These are phyloP conservation scores for Agelastica alni DNA, from an alignment of 2,888 invertebrate species.

Conservation along the genomic window DNA sequence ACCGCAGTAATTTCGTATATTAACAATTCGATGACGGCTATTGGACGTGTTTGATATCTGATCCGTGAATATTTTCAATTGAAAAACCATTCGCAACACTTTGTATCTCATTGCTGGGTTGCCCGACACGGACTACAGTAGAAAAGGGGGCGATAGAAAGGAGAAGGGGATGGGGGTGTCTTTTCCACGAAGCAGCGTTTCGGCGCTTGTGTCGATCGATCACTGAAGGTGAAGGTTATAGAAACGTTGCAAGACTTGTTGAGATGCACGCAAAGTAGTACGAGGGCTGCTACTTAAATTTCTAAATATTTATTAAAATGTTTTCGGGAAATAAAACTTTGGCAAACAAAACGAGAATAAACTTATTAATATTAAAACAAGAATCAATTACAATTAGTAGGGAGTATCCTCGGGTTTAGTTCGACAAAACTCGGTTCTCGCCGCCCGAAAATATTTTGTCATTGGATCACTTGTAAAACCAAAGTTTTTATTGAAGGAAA, in stretches of 20 bases:
- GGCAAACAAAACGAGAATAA: no score
- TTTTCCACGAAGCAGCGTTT: constrained; percentile 2
- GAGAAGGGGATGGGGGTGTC: neutral
- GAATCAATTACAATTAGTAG: no score
- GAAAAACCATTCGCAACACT: constrained; percentile 15
- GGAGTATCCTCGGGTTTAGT: no score
- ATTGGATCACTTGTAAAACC: no score
- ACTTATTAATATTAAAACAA: no score
- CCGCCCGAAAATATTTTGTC: no score
- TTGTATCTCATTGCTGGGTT: constrained; percentile 34
- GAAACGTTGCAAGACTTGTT: neutral
- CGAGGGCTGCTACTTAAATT: no score
- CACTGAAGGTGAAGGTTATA: neutral
- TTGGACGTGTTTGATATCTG: constrained; percentile 15
- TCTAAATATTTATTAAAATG: no score
- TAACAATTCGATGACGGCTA: neutral
- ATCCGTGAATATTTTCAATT: constrained; percentile 21
- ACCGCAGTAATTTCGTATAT: constrained; percentile 2
- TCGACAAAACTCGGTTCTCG: no score
- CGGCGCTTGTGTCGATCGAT: constrained; percentile 13
- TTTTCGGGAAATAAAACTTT: no score
- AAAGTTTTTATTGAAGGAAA: no score
- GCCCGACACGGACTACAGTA: constrained; percentile 24
- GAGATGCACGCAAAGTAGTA: neutral
- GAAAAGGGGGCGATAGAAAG: neutral